Percentiles rank a stretch among this genome's conserved stretches.
Conservation (phyloP, 2,797 vertebrate genomes). For the Nasua narica region DNA sequence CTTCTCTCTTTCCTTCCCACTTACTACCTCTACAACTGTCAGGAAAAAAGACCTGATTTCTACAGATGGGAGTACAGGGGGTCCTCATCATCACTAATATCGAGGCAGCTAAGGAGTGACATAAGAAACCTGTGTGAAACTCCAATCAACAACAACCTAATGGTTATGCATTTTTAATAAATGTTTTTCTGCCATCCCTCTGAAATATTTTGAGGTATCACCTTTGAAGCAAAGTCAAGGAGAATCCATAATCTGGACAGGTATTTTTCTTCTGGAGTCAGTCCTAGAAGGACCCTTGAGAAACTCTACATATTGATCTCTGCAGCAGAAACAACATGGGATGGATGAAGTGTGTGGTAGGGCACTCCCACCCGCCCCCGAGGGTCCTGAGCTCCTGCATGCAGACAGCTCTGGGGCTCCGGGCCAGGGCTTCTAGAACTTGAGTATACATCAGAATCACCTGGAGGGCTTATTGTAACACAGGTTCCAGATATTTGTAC, state of each 20-base stretch:
- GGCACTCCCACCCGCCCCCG: neutral
- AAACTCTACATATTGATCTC: neutral
- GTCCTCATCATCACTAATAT: neutral
- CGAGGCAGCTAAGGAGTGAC: neutral
- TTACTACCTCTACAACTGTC: neutral
- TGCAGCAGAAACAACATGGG: neutral
- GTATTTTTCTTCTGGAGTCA: neutral
- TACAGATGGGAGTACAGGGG: neutral
- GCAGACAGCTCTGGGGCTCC: neutral
- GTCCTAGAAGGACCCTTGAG: neutral
- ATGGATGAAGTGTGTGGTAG: neutral
- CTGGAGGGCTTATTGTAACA: neutral
- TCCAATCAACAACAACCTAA: neutral
- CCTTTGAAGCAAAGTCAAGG: constrained; percentile 5
- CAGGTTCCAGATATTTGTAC: neutral
- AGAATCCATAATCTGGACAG: neutral
- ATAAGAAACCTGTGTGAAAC: neutral
- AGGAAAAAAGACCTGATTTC: neutral
- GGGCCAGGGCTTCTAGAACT: neutral
- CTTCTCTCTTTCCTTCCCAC: neutral
- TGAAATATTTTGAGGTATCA: constrained; percentile 23
- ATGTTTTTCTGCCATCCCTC: neutral
- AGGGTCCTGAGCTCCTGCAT: neutral
- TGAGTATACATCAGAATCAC: neutral
- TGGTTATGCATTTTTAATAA: neutral